These are phyloP conservation scores for Chironomus tepperi DNA, from an alignment of 1,140 invertebrate genomes.

Conservation along the genomic window DNA sequence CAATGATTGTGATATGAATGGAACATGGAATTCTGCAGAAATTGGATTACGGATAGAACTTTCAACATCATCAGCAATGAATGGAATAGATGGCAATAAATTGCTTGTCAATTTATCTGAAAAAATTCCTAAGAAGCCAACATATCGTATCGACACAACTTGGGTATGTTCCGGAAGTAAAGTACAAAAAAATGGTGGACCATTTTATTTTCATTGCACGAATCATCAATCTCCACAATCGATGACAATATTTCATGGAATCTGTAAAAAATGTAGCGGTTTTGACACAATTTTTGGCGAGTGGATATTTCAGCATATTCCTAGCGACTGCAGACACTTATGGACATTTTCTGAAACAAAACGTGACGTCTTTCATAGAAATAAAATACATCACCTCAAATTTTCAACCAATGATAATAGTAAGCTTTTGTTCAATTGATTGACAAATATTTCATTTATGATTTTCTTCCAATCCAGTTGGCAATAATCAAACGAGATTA, in stretches of 20 bases:
- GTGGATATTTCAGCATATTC: not conserved
- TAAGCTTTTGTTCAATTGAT: too few species aligned
- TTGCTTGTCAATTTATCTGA: not conserved
- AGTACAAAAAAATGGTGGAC: not conserved
- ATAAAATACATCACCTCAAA: not conserved
- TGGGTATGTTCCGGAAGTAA: not conserved
- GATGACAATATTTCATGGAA: not conserved
- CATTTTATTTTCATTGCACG: slow-evolving; percentile 6
- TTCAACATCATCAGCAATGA: not conserved
- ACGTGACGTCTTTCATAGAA: not conserved
- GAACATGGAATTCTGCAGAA: not conserved
- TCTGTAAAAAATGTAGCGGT: not conserved
- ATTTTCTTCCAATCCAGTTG: too few species aligned
- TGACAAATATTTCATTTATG: too few species aligned
- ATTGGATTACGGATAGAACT: not conserved
- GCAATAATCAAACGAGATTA: too few species aligned
- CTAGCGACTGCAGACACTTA: not conserved
- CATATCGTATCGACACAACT: not conserved
- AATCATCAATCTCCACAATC: not conserved
- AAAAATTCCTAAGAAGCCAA: not conserved
- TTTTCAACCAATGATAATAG: not conserved
- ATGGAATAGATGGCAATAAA: not conserved
- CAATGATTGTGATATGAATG: not conserved
- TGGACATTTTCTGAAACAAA: not conserved
- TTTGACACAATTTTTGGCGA: slow-evolving; percentile 5